A percentile compares a stretch with the other conserved stretches of the same genome.
phyloP scores from a whole-genome alignment of 2,888 invertebrate species.

The Choristoneura rosaceana region DNA sequence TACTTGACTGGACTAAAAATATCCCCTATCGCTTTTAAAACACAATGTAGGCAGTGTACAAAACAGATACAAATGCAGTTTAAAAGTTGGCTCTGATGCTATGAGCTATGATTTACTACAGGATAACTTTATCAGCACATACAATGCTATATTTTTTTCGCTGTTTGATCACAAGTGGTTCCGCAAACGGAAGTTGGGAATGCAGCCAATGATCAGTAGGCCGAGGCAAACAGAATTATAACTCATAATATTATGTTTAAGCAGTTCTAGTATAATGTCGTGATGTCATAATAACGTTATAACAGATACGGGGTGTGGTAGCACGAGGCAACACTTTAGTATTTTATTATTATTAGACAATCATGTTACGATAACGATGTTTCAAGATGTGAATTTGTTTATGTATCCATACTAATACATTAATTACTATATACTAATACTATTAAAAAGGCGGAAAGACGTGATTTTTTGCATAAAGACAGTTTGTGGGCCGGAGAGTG shows the following conservation, averaged over 20 bases:
- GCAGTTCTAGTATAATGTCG: conserved; percentile 3
- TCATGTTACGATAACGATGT: neutral
- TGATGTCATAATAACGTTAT: conserved; percentile 2
- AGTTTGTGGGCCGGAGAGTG: too few species aligned
- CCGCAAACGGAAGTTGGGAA: neutral
- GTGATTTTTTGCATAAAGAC: too few species aligned
- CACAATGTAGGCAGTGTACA: too few species aligned
- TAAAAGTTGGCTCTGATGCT: too few species aligned
- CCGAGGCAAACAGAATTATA: neutral
- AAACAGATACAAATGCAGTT: too few species aligned
- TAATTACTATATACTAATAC: too few species aligned
- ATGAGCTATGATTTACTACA: too few species aligned
- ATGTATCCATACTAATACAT: too few species aligned
- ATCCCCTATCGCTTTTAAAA: too few species aligned
- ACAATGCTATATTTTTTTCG: neutral
- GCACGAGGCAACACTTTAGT: neutral
- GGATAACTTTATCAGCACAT: too few species aligned
- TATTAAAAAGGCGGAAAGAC: too few species aligned
- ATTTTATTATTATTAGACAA: neutral
- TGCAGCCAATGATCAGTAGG: neutral
- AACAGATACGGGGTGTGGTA: neutral
- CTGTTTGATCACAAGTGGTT: neutral
- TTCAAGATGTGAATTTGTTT: neutral
- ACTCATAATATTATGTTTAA: neutral
- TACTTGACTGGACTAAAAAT: too few species aligned